phyloP scores from a whole-genome alignment of 2,797 vertebrate genomes.

The Pelochelys cantorii region DNA sequence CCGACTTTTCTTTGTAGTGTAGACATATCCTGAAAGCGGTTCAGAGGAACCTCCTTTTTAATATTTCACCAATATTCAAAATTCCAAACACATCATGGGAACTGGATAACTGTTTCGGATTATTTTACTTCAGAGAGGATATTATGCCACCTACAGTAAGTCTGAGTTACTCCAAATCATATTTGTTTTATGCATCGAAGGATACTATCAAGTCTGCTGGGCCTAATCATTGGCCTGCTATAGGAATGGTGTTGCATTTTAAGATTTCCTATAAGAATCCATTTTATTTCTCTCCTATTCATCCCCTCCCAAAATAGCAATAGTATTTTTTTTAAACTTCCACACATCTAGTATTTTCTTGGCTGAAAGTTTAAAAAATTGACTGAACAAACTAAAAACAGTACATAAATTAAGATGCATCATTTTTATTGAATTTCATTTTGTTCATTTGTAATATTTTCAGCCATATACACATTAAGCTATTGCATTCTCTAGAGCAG shows the following conservation, averaged over 20 bases:
- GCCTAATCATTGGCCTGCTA: not conserved
- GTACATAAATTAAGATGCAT: not conserved
- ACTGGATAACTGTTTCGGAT: not conserved
- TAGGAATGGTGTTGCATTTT: not conserved
- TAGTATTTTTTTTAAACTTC: not conserved
- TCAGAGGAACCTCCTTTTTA: not conserved
- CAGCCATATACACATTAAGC: not conserved
- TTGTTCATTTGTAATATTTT: not conserved
- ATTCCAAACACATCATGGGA: not conserved
- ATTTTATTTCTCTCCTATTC: not conserved
- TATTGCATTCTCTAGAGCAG: not conserved
- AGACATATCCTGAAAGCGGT: not conserved
- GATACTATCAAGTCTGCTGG: not conserved
- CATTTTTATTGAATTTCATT: not conserved
- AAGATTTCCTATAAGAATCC: not conserved
- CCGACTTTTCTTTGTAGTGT: too few species aligned
- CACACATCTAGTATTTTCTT: not conserved
- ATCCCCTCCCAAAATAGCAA: not conserved
- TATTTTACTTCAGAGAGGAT: not conserved
- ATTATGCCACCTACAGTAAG: not conserved
- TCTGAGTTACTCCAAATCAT: not conserved
- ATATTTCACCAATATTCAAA: not conserved
- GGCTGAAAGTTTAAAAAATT: not conserved
- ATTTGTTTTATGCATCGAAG: not conserved
- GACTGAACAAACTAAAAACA: not conserved